Evolutionary conservation across 2,888 invertebrate species (phyloP), one percentile per base, ranked within the genome.

Genomic region (Parnassius glacialis): DNA sequence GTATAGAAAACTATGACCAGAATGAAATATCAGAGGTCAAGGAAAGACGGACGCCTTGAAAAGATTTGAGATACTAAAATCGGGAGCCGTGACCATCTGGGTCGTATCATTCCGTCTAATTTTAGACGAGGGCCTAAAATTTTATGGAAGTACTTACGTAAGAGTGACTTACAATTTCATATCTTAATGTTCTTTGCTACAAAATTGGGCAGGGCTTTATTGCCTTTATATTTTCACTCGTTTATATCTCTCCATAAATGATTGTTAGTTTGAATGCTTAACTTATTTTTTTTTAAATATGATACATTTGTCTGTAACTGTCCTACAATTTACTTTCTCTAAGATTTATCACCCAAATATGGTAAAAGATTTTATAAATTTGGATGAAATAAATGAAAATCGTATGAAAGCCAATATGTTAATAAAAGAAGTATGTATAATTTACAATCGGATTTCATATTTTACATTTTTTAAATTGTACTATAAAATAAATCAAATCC

Each of bases 61-160:
- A 85, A 85, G 82, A 84, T 84, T 84, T 80, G 77, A 85, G 85
- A 87, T 87, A 87, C 83, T 89, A 88, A 89, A 89, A 86, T 89
- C 84, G 84, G 84, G 81, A 78, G 76, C 82, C 85, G 76, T 88
- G 86, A 89, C 90, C 90, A 90, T 90, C 90, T 90, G 90, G 84
- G 79, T 78, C 80, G 79, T 90, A 87, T 88, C 87, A 87, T 81
- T 81, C 79, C 79, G 75, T 84, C 89, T 88, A 88, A 85, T 89
- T 87, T 82, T 88, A 87, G 86, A 79, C 72, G 78, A 75, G 80
- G 75, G 78, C 78, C 87, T 85, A 82, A 81, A 81, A 79, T 83
- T 87, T 88, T 86, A 88, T 83, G 81, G 72, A 72, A 69, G 59
- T 73, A 81, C 80, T 85, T 82, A 83, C 79, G 74, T 81, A 83